phyloP scores from a whole-genome alignment of 2,888 invertebrate species.

The Dasypogon diadema region DNA sequence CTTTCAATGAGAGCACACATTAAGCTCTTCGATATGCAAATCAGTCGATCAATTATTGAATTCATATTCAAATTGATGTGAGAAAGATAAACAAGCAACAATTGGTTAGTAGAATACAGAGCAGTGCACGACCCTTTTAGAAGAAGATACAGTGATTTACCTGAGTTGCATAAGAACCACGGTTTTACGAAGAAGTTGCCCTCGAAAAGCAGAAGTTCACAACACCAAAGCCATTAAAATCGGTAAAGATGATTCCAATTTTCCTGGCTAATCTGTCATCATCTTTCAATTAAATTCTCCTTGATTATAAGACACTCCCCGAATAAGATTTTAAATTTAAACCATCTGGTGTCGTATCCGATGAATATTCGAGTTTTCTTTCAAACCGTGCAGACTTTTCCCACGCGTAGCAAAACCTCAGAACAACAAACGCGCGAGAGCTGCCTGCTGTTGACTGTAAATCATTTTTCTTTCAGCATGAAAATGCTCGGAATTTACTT shows the following conservation, averaged over 20 bases:
- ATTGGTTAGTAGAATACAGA: background rate
- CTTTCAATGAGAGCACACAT: background rate
- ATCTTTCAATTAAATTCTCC: too few species aligned
- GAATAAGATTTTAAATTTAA: background rate
- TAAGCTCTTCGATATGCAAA: conserved; percentile 46
- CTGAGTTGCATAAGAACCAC: too few species aligned
- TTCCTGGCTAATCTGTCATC: too few species aligned
- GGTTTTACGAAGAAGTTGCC: too few species aligned
- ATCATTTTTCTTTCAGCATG: conserved; percentile 18
- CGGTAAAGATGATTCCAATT: too few species aligned
- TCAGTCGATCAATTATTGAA: conserved; percentile 53
- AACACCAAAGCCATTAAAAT: too few species aligned
- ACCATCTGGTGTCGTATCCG: background rate
- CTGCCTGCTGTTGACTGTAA: conserved; percentile 48
- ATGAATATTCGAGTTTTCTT: background rate
- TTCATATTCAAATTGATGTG: conserved; percentile 53
- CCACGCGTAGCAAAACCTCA: conserved; percentile 37
- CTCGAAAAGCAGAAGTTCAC: too few species aligned
- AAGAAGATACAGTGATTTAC: too few species aligned
- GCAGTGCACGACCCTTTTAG: too few species aligned
- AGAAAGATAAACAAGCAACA: conserved; percentile 51
- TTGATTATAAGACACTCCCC: too few species aligned
- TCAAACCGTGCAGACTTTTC: conserved; percentile 3
- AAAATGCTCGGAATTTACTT: conserved; percentile 45
- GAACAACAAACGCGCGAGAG: background rate